Percentiles rank a stretch among this genome's conserved stretches.
Evolutionary conservation across 2,888 invertebrate species (phyloP).

Genomic region (Zygogramma bicolorata): DNA sequence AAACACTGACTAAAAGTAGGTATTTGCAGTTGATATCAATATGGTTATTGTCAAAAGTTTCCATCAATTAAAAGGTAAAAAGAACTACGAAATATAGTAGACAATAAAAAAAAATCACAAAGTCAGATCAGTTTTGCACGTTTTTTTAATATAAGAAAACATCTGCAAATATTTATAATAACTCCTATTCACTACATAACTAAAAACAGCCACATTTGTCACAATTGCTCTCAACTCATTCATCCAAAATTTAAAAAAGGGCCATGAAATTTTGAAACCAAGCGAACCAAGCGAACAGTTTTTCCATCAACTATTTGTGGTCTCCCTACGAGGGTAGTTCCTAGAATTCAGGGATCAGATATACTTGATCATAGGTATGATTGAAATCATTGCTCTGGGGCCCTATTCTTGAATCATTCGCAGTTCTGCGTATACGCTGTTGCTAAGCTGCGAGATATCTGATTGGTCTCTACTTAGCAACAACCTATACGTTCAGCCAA

Average conservation of each 20-base stretch:
- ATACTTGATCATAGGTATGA: too few relatives aligned
- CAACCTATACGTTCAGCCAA: too few relatives aligned
- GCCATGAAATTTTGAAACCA: neutral
- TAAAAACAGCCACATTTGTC: conserved; percentile 17
- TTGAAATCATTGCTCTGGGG: too few relatives aligned
- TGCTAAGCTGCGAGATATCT: too few relatives aligned
- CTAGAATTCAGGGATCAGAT: too few relatives aligned
- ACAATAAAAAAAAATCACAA: conserved; percentile 2
- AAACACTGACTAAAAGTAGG: neutral
- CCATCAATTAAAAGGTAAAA: too few relatives aligned
- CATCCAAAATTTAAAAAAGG: neutral
- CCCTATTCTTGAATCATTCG: too few relatives aligned
- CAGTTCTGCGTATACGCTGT: too few relatives aligned
- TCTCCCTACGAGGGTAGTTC: too few relatives aligned
- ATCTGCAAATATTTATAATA: neutral
- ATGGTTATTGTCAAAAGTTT: neutral
- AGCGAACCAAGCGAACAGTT: too few relatives aligned
- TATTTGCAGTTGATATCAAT: neutral
- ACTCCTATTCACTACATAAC: neutral
- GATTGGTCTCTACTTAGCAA: too few relatives aligned
- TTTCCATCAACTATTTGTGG: too few relatives aligned
- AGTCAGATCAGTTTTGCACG: conserved; percentile 10
- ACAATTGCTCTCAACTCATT: neutral
- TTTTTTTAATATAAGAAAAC: conserved; percentile 20
- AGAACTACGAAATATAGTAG: neutral